These are phyloP conservation scores for Ptilorrhoa leucosticta DNA, from an alignment of 2,113 vertebrate species.

Conservation along the genomic window DNA sequence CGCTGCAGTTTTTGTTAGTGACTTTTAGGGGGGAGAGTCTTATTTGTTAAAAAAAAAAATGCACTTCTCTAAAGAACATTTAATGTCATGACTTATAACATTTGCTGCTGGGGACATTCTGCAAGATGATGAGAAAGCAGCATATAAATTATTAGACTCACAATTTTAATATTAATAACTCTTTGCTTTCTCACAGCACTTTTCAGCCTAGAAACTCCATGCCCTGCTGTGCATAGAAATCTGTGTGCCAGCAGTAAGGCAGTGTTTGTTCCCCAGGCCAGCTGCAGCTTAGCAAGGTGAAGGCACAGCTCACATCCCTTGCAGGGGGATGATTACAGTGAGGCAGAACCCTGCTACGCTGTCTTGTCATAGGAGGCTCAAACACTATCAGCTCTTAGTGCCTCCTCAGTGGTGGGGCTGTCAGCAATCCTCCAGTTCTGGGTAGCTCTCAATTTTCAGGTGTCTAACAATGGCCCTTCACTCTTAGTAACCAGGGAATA, in stretches of 20 bases:
- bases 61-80: background rate
- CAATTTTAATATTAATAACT: constrained; percentile 3
- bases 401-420: background rate
- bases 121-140: background rate
- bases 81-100: constrained; percentile 30
- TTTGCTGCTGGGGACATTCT: background rate
- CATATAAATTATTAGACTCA: background rate
- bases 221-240: background rate
- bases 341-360: background rate
- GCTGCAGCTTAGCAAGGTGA: background rate
- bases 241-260: background rate
- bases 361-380: background rate
- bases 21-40: background rate
- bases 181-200: background rate
- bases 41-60: background rate
- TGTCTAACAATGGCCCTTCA: background rate
- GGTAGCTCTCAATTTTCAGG: background rate
- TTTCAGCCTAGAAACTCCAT: background rate
- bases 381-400: background rate
- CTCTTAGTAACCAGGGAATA: background rate
- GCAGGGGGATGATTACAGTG: background rate
- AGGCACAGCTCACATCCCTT: background rate
- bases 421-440: background rate
- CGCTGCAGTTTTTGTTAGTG: background rate
- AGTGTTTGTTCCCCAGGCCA: background rate